Conservation (phyloP, 2,113 vertebrate genomes). For the Pycnonotus jocosus region DNA sequence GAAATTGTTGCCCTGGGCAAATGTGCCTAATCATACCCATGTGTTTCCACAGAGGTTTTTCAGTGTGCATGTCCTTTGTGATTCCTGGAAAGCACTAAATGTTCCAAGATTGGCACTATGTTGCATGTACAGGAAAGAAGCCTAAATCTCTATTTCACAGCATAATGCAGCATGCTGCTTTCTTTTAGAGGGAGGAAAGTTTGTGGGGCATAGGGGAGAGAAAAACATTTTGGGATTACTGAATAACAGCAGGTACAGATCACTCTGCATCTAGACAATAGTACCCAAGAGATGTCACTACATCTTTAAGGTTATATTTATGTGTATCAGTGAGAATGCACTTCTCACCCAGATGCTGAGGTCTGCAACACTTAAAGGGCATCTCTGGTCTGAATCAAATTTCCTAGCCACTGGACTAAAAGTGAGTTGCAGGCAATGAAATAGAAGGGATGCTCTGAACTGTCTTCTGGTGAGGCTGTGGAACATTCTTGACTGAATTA, state of each 20-base stretch:
- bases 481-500: not conserved
- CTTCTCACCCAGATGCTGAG: not conserved
- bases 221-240: not conserved
- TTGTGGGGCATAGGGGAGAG: not conserved
- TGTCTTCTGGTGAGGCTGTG: not conserved
- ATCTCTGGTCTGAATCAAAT: not conserved
- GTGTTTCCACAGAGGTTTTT: not conserved
- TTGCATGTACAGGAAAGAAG: not conserved
- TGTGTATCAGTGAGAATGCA: not conserved
- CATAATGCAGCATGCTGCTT: rapidly evolving
- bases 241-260: not conserved
- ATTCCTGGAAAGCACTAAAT: not conserved
- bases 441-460: not conserved
- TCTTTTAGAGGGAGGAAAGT: not conserved
- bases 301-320: not conserved
- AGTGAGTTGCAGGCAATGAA: not conserved
- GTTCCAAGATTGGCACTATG: not conserved
- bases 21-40: not conserved
- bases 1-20: not conserved
- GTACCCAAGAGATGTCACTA: not conserved
- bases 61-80: not conserved
- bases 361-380: not conserved
- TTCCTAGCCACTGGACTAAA: not conserved
- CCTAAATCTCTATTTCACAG: not conserved
- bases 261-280: not conserved